These are phyloP conservation scores for Asobara japonica DNA, from an alignment of 1,140 invertebrate genomes.

Conservation along the genomic window DNA sequence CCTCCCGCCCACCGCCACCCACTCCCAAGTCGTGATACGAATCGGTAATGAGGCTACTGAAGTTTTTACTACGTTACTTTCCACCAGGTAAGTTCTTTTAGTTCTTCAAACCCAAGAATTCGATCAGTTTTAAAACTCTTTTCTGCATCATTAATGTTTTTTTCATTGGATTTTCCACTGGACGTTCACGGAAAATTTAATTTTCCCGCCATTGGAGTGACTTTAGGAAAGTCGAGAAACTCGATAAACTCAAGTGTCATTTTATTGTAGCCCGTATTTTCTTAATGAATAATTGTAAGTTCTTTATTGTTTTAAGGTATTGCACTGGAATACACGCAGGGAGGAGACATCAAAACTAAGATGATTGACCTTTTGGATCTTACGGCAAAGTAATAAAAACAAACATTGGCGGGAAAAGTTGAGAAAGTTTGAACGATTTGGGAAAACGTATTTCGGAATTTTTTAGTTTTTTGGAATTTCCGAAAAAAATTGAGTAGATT, in stretches of 20 bases:
- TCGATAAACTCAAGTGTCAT: conserved; percentile 6
- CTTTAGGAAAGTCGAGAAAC: not conserved
- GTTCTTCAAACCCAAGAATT: conserved; percentile 8
- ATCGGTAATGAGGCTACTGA: conserved; percentile 70
- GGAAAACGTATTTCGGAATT: too few relatives aligned
- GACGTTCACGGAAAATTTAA: not conserved
- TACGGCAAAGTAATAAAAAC: conserved; percentile 63
- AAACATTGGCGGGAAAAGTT: too few relatives aligned
- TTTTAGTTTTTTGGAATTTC: too few relatives aligned
- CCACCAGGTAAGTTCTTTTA: conserved; percentile 66
- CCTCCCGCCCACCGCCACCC: too few relatives aligned
- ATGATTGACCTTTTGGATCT: conserved; percentile 75
- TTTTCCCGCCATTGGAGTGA: not conserved
- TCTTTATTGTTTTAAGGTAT: conserved; percentile 62
- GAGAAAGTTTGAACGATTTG: too few relatives aligned
- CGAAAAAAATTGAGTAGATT: too few relatives aligned
- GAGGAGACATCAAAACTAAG: conserved; percentile 68
- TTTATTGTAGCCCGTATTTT: conserved; percentile 19
- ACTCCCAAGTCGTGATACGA: conserved; percentile 24
- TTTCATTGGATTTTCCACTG: conserved; percentile 22
- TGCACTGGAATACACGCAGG: conserved; percentile 70
- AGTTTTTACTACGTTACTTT: conserved; percentile 75
- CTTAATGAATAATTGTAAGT: conserved; percentile 1
- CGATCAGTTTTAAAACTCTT: conserved; percentile 16
- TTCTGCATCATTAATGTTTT: conserved; percentile 7